These are phyloP conservation scores for Ispidina lecontei DNA, from an alignment of 2,797 vertebrate genomes.

Conservation along the genomic window DNA sequence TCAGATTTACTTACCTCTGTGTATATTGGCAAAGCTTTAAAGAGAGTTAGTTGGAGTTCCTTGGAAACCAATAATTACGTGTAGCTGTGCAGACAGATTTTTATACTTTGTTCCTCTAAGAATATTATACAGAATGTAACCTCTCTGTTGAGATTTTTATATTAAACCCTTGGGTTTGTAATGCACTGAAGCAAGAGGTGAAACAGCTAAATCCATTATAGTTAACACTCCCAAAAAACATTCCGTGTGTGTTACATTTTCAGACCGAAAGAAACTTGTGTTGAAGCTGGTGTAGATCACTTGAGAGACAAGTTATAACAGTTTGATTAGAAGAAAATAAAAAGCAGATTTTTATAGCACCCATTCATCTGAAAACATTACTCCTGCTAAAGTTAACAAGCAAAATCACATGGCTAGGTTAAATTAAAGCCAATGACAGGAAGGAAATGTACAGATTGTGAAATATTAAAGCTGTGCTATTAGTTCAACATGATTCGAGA, in stretches of 20 bases:
- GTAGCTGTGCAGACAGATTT: conserved; percentile 20
- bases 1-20: conserved; percentile 49
- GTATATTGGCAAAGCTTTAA: conserved; percentile 58
- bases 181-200: conserved; percentile 6
- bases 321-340: conserved; percentile 43
- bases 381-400: conserved; percentile 31
- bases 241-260: not conserved
- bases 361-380: not conserved
- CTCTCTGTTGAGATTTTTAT: conserved; percentile 30
- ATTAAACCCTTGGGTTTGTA: conserved; percentile 35
- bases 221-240: conserved; percentile 28
- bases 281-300: conserved; percentile 3
- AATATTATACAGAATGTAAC: conserved; percentile 24
- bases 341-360: not conserved
- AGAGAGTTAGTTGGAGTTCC: conserved; percentile 41
- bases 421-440: not conserved
- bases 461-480: not conserved
- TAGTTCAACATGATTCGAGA: not conserved
- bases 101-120: not conserved
- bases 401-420: not conserved
- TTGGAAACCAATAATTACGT: conserved; percentile 28
- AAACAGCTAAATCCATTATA: conserved; percentile 27
- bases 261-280: conserved; percentile 15
- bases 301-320: conserved; percentile 2
- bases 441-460: not conserved